These are phyloP conservation scores for Oncopodura yosiiana DNA, from an alignment of 1,140 invertebrate genomes.

Conservation along the genomic window DNA sequence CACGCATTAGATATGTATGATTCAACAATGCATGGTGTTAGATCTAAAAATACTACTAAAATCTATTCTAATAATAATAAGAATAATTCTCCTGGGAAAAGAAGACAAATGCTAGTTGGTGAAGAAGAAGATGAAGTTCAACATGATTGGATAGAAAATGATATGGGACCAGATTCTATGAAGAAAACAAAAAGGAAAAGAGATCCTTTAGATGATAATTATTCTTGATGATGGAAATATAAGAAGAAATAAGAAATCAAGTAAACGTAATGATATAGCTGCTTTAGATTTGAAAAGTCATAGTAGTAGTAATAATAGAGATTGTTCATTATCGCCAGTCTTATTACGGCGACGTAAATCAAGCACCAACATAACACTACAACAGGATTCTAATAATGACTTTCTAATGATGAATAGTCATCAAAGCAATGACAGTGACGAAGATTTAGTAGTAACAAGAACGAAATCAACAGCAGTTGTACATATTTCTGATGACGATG, in stretches of 20 bases:
- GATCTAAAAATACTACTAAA: conserved; percentile 8
- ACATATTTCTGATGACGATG: too few relatives aligned
- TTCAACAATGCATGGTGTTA: conserved; percentile 3
- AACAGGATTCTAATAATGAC: background rate
- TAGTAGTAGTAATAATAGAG: background rate
- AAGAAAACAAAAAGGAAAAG: conserved; percentile 22
- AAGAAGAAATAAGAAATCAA: background rate
- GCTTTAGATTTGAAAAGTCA: background rate
- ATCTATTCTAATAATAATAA: too few relatives aligned
- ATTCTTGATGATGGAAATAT: background rate
- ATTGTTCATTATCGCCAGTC: background rate
- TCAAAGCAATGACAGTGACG: too few relatives aligned
- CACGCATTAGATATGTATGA: conserved; percentile 24
- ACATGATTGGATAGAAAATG: conserved; percentile 25
- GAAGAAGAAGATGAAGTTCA: background rate
- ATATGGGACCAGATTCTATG: conserved; percentile 1
- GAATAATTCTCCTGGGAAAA: conserved; percentile 1
- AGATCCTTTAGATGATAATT: conserved; percentile 21
- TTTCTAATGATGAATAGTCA: background rate
- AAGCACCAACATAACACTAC: too few relatives aligned
- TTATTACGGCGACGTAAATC: conserved; percentile 1
- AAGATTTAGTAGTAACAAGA: too few relatives aligned
- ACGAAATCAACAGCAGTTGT: too few relatives aligned
- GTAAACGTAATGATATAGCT: background rate
- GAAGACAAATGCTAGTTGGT: background rate